Conservation (phyloP, 2,113 vertebrate species). For the Scatophagus argus region DNA sequence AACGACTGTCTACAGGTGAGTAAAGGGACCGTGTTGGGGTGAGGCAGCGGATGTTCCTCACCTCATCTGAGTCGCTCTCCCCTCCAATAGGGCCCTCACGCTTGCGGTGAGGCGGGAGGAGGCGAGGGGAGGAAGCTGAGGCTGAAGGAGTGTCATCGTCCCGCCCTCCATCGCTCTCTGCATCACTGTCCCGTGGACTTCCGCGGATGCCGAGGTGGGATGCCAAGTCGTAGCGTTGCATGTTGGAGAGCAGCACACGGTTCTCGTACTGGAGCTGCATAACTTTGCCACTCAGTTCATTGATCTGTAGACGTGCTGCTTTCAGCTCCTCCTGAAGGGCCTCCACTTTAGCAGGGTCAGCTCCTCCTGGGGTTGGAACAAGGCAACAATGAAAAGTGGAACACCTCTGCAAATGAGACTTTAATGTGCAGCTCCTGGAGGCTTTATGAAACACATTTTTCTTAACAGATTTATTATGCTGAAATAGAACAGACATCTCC, state of each 20-base stretch:
- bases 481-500: neutral
- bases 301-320: slow-evolving; percentile 95
- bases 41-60: slow-evolving; percentile 95
- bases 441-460: slow-evolving; percentile 12
- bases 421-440: slow-evolving; percentile 20
- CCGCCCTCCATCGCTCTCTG: slow-evolving; percentile 93
- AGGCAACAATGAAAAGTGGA: slow-evolving; percentile 49
- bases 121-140: slow-evolving; percentile 75
- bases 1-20: slow-evolving; percentile 87
- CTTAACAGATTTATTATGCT: slow-evolving; percentile 6
- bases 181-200: slow-evolving; percentile 96
- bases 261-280: slow-evolving; percentile 99
- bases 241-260: slow-evolving; percentile 97
- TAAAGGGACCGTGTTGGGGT: slow-evolving; percentile 95
- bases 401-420: slow-evolving; percentile 41
- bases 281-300: slow-evolving; percentile 97
- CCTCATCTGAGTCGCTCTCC: slow-evolving; percentile 97
- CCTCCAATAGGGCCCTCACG: slow-evolving; percentile 96
- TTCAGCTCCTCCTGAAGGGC: slow-evolving; percentile 96
- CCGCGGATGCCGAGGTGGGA: slow-evolving; percentile 94
- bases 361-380: slow-evolving; percentile 61
- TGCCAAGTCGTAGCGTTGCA: slow-evolving; percentile 99
- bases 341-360: slow-evolving; percentile 90
- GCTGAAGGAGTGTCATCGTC: slow-evolving; percentile 88
- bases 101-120: slow-evolving; percentile 95